Conservation (phyloP, 2,113 vertebrate species). For the Saimiri boliviensis region DNA sequence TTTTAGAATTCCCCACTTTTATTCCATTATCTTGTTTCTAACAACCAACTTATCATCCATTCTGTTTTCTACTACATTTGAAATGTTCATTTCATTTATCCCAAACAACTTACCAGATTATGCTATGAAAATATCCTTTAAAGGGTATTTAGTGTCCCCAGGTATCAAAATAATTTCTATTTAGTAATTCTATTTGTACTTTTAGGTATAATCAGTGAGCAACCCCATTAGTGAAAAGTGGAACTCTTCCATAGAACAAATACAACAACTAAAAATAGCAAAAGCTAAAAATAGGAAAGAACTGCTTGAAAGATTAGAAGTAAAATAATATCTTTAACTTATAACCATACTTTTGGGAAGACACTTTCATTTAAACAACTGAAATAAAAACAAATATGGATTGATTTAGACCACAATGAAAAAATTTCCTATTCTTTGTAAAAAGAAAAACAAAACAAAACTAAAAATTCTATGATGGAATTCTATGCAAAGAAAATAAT, state of each 20-base stretch:
- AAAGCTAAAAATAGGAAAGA: slow-evolving; percentile 61
- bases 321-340: slow-evolving; percentile 58
- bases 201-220: slow-evolving; percentile 56
- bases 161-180: slow-evolving; percentile 61
- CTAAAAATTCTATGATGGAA: slow-evolving; percentile 61
- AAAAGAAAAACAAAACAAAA: not conserved
- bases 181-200: slow-evolving; percentile 61
- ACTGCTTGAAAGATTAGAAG: slow-evolving; percentile 49
- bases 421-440: slow-evolving; percentile 54
- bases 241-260: slow-evolving; percentile 29
- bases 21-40: not conserved
- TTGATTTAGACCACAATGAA: slow-evolving; percentile 61
- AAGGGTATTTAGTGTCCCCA: slow-evolving; percentile 67
- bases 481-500: slow-evolving; percentile 73
- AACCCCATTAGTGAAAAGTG: slow-evolving; percentile 55
- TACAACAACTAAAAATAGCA: slow-evolving; percentile 57
- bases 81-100: slow-evolving; percentile 58
- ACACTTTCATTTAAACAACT: slow-evolving; percentile 65
- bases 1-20: slow-evolving; percentile 41
- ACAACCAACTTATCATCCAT: slow-evolving; percentile 87
- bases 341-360: slow-evolving; percentile 61
- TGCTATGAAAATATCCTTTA: slow-evolving; percentile 78
- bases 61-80: slow-evolving; percentile 74
- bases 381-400: slow-evolving; percentile 67
- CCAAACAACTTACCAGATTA: slow-evolving; percentile 83